Percentiles rank a stretch among this genome's conserved stretches.
Conservation (phyloP, 2,113 vertebrate genomes). For the Callionymus lyra region DNA sequence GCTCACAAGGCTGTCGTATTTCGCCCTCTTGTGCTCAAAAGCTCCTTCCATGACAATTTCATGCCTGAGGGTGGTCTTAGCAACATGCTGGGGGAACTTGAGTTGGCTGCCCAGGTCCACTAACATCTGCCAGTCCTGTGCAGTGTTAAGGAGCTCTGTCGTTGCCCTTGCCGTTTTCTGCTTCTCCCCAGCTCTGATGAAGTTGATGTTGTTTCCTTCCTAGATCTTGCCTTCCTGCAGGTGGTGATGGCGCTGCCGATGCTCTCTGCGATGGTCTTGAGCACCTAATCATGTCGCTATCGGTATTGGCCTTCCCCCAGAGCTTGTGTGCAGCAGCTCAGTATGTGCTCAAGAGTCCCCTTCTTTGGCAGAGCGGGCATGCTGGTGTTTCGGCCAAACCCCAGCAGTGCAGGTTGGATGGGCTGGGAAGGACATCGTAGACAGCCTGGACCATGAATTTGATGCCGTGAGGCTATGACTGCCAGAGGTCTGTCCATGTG, state of each 20-base stretch:
- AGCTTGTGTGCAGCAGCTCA: neutral
- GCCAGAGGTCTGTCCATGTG: neutral
- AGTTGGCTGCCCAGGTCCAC: too few species aligned
- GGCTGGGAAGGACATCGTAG: slow-evolving; percentile 1
- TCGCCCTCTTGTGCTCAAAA: neutral
- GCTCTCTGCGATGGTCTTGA: neutral
- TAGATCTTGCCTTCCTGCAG: neutral
- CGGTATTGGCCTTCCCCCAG: neutral
- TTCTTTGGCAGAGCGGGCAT: neutral
- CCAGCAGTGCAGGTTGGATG: neutral
- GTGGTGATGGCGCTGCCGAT: neutral
- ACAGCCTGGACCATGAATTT: neutral
- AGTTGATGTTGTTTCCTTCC: neutral
- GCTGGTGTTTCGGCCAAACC: neutral
- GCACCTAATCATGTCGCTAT: neutral
- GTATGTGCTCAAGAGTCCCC: neutral
- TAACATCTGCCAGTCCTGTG: neutral
- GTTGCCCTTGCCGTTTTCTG: neutral
- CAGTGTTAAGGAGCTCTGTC: neutral
- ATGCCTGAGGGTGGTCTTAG: neutral
- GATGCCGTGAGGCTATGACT: neutral
- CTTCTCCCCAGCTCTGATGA: neutral
- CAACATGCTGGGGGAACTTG: neutral
- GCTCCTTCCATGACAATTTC: neutral
- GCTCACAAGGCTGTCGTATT: neutral